Evolutionary conservation across 2,888 invertebrate genomes (phyloP), one percentile per base, ranked within the genome.

Genomic region (Drepanosiphum platanoidis): DNA sequence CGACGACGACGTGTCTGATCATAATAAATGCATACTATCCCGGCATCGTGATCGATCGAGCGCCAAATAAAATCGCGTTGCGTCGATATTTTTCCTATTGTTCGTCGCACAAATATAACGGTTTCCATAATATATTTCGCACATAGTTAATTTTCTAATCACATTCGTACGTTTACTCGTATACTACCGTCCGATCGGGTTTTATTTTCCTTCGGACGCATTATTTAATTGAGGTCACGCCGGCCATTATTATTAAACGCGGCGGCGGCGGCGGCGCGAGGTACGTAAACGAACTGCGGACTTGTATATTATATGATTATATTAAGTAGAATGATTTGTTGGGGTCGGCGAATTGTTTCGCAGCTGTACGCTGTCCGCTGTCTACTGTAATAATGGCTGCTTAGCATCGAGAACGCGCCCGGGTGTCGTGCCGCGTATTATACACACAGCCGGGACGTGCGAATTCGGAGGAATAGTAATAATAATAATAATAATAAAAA

Each of bases 341-440:
- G 74, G 74, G 74, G 46, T 74, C 30, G 30, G 46, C 30, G 46
- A 74, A 74, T 72, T 46, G 46, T 70, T 39, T 15, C n/a, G 27
- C 13, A 39, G 2, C n/a, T 27, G 64, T 13, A 30, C 27, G n/a
- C 70, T 11, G 70, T 30, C 27, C 39, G 27, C 30, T 30, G 32
- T 74, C 27, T 32, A 22, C 74, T 9, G 46, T 46, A 46, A 74
- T 32, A 32, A 74, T 72, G 42, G 42, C 61, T 30, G 3, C 64
- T 64, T 4, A 30, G 30, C 30, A 2, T 64, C 27, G 11, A 64
- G 27, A 39, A 22, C 27, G n/a, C 13, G 13, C n/a, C n/a, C n/a
- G 2, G 27, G 2, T 3, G 9, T n/a, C n/a, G 27, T 18, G 3
- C 30, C 30, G 27, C 13, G 27, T n/a, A n/a, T n/a, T n/a, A n/a